Conservation (phyloP, 2,888 invertebrate species). For the Acanthoscelides obtectus region DNA sequence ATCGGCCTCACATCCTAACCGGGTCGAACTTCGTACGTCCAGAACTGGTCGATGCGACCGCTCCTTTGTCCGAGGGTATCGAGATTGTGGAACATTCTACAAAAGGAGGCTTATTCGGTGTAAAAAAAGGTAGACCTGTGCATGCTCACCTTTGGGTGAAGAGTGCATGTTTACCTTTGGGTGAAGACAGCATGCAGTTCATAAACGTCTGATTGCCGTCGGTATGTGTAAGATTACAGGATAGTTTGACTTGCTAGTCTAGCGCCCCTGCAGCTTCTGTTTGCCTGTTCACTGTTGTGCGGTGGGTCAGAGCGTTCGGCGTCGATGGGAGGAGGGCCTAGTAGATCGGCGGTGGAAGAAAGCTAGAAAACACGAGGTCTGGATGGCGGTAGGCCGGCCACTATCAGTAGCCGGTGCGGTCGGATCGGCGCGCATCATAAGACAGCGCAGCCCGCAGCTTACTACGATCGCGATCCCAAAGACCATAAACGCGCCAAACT, state of each 20-base stretch:
- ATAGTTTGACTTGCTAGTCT: neutral
- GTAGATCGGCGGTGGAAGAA: neutral
- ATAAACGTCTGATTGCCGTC: too few relatives aligned
- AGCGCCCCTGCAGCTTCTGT: neutral
- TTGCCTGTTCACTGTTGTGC: neutral
- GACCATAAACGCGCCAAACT: neutral
- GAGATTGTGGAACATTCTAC: too few relatives aligned
- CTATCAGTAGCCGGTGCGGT: neutral
- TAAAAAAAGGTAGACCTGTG: too few relatives aligned
- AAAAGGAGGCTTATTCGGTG: too few relatives aligned
- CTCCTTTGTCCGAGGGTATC: too few relatives aligned
- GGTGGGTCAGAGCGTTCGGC: neutral
- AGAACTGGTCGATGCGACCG: too few relatives aligned
- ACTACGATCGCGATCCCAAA: neutral
- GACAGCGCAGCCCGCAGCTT: neutral
- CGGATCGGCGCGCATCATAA: neutral
- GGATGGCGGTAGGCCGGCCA: neutral
- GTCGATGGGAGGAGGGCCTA: neutral
- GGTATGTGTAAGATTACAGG: too few relatives aligned
- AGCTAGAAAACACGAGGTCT: neutral
- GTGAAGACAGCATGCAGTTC: too few relatives aligned
- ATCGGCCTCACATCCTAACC: too few relatives aligned
- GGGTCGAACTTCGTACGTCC: too few relatives aligned
- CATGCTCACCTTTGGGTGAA: too few relatives aligned
- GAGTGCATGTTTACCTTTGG: too few relatives aligned